Evolutionary conservation across 2,113 vertebrate species (phyloP), one percentile per base, ranked within the genome.

Genomic region (Numenius arquata): DNA sequence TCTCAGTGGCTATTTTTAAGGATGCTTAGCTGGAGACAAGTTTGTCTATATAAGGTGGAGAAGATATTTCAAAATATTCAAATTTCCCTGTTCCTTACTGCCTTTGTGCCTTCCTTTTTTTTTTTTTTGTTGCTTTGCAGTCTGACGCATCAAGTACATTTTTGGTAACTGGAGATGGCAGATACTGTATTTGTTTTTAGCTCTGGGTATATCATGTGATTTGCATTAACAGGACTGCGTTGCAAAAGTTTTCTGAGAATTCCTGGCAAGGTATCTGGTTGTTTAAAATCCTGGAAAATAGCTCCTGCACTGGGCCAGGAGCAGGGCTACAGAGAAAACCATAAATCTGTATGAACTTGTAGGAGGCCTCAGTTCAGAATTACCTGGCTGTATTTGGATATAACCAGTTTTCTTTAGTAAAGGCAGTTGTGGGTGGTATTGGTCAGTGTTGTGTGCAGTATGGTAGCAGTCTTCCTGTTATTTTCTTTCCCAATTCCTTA

Each of bases 41-140:
- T 82, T 87, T 88, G 9, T 38, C 36, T 50, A 5, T 32, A 50
- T 34, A 18, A 76, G 32, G 41, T 61, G 70, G 32, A 29, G 84
- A 91, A 76, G 43, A 45, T 56, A 63, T 56, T 81, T 36, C 8
- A 53, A 50, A 79, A 55, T 9, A 36, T 1, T 59, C 6, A 3
- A 8, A 30, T 93, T 88, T 67, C 82, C 71, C 55, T 62, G 9
- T 41, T 62, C 74, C 59, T 71, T 58, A 26, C 41, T 47, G 34
- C 63, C 11, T 95, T 47, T 70, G 13, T 72, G 43, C 67, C 66
- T 40, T 43, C 40, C 71, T 38, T 67, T 86, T 1, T 85, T 86
- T 94, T 38, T 36, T 78, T 89, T 27, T 53, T 88, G 71, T 91
- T 93, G 96, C 91, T 96, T 95, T 93, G 95, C 90, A 85, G 53